Percentiles rank a stretch among this genome's conserved stretches.
Conservation (phyloP, 2,113 vertebrate genomes). For the Vulpes lagopus region DNA sequence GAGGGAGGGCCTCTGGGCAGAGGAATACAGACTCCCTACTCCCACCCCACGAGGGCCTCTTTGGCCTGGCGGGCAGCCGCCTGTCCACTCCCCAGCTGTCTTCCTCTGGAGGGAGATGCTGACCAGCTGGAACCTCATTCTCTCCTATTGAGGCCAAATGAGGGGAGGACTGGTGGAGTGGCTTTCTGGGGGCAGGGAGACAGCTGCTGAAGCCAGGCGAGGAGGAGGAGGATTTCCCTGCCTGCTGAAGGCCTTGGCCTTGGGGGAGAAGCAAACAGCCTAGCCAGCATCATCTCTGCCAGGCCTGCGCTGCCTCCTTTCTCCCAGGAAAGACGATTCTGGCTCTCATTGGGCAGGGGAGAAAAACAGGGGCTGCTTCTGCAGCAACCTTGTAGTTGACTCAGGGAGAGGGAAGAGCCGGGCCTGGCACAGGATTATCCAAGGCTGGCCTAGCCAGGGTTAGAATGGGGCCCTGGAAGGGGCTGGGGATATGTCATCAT, state of each 20-base stretch:
- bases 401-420: background rate
- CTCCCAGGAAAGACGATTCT: conserved; percentile 31
- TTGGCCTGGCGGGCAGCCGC: conserved; percentile 67
- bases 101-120: conserved; percentile 78
- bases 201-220: conserved; percentile 68
- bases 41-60: conserved; percentile 70
- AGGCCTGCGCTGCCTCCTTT: conserved; percentile 34
- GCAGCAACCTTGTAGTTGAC: background rate
- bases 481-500: background rate
- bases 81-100: conserved; percentile 81
- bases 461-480: background rate
- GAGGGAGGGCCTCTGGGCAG: conserved; percentile 65
- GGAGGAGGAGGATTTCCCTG: conserved; percentile 64
- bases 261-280: conserved; percentile 11
- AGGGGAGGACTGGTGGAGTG: conserved; percentile 70
- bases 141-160: conserved; percentile 75
- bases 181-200: conserved; percentile 72
- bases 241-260: conserved; percentile 17
- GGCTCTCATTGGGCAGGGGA: background rate
- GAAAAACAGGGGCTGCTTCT: background rate
- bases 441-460: conserved; percentile 21
- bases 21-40: conserved; percentile 45
- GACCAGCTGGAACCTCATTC: conserved; percentile 81
- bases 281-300: conserved; percentile 7
- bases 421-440: background rate